A percentile compares a stretch with the other conserved stretches of the same genome.
phyloP scores from a whole-genome alignment of 1,140 invertebrate genomes.

The Chironomus tepperi region DNA sequence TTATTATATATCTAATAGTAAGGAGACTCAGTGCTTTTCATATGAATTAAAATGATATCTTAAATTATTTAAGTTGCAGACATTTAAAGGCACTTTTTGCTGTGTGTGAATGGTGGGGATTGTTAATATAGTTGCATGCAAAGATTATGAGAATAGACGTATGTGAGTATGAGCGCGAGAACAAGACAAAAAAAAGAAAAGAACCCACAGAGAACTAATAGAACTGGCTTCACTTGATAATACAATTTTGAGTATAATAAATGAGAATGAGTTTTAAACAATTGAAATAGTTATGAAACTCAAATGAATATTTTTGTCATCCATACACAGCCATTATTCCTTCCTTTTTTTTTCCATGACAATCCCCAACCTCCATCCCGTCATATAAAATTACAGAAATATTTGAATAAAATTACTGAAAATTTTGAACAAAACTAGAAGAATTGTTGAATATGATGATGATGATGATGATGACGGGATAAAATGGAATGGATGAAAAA shows the following conservation, averaged over 20 bases:
- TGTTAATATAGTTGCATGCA: constrained; percentile 8
- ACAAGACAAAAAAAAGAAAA: neutral
- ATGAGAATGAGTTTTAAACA: neutral
- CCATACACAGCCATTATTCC: neutral
- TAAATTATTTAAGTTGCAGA: neutral
- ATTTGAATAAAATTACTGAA: neutral
- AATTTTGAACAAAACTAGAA: neutral
- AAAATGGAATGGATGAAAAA: too few species aligned
- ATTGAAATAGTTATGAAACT: constrained; percentile 4
- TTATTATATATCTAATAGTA: neutral
- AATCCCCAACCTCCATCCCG: neutral
- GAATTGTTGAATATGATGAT: too few species aligned
- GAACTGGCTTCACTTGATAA: constrained; percentile 6
- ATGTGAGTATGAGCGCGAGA: neutral
- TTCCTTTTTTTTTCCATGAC: neutral
- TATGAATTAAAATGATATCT: constrained; percentile 10
- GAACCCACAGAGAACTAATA: neutral
- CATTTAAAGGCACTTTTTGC: neutral
- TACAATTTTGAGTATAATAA: neutral
- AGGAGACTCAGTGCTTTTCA: neutral
- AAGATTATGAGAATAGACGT: neutral
- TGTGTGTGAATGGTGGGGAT: neutral
- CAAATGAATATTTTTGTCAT: neutral
- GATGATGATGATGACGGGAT: too few species aligned
- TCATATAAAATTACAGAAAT: neutral